A percentile compares a stretch with the other conserved stretches of the same genome.
phyloP scores from a whole-genome alignment of 37 sponge, comb jelly and placozoan genomes.

The Ephydatia muelleri region DNA sequence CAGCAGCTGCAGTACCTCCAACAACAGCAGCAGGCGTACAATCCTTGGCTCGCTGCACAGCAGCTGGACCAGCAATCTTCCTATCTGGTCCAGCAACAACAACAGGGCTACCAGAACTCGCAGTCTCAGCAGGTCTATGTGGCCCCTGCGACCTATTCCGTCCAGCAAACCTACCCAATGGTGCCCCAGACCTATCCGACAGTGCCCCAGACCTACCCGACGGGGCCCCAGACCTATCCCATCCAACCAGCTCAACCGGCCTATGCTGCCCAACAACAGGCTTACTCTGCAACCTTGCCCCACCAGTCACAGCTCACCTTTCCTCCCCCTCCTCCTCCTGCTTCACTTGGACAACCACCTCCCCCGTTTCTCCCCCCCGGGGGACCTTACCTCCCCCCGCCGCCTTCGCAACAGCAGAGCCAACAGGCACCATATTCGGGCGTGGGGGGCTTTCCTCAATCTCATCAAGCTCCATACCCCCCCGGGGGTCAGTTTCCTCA shows the following conservation, averaged over 20 bases:
- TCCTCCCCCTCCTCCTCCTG: no score
- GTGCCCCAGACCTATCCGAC: no score
- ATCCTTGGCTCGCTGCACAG: not conserved
- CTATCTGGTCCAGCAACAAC: conserved; percentile 11
- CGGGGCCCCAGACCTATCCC: no score
- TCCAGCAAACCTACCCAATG: no score
- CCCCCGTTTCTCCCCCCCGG: not conserved
- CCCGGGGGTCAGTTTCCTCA: no score
- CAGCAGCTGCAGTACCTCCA: conserved; percentile 35
- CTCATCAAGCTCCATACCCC: not conserved
- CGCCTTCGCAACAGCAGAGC: not conserved
- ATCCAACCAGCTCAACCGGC: no score
- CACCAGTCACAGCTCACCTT: no score
- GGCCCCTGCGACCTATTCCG: no score
- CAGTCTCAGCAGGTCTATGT: not conserved
- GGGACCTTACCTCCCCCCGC: not conserved
- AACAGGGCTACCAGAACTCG: conserved; percentile 16
- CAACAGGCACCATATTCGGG: not conserved
- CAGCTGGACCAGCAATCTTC: conserved; percentile 32
- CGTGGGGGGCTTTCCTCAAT: not conserved
- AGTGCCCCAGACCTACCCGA: no score
- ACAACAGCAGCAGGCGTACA: conserved; percentile 35
- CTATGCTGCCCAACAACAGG: no score
- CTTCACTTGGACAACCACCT: no score
- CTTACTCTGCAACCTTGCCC: no score